Evolutionary conservation across 1,140 invertebrate species (phyloP).

Genomic region (Teleopsis dalmanni): DNA sequence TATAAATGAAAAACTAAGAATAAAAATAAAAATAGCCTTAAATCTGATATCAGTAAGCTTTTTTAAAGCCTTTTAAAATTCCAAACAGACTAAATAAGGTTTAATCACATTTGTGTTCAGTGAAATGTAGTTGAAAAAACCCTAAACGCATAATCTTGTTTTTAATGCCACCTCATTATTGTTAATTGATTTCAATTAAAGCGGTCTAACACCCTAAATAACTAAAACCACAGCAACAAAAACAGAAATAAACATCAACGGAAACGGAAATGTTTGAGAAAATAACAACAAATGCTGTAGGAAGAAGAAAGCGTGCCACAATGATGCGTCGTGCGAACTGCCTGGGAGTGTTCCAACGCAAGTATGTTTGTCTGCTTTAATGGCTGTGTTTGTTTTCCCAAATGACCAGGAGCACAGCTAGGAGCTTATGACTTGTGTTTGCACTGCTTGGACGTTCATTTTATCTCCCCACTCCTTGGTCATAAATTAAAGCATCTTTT

Average conservation of each 20-base stretch:
- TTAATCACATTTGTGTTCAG: not conserved
- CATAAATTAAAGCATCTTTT: conserved; percentile 36
- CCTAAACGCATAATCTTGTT: conserved; percentile 7
- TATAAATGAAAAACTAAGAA: too few species aligned
- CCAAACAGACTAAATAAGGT: too few species aligned
- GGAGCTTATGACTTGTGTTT: not conserved
- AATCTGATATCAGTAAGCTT: too few species aligned
- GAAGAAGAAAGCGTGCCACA: too few species aligned
- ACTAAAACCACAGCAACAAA: conserved; percentile 4
- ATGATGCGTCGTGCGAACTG: too few species aligned
- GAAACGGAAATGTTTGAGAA: conserved; percentile 27
- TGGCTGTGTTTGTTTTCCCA: too few species aligned
- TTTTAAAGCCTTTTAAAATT: too few species aligned
- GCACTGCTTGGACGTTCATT: not conserved
- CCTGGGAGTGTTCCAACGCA: too few species aligned
- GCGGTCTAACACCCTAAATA: conserved; percentile 26
- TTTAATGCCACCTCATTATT: conserved; percentile 43
- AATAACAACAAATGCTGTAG: conserved; percentile 16
- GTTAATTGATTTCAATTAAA: conserved; percentile 46
- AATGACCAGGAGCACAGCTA: not conserved
- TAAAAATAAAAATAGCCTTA: too few species aligned
- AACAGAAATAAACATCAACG: not conserved
- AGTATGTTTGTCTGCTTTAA: too few species aligned
- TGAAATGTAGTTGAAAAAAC: not conserved
- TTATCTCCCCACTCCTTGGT: not conserved